These are phyloP conservation scores for Lynx canadensis DNA, from an alignment of 2,113 vertebrate genomes.

Conservation along the genomic window DNA sequence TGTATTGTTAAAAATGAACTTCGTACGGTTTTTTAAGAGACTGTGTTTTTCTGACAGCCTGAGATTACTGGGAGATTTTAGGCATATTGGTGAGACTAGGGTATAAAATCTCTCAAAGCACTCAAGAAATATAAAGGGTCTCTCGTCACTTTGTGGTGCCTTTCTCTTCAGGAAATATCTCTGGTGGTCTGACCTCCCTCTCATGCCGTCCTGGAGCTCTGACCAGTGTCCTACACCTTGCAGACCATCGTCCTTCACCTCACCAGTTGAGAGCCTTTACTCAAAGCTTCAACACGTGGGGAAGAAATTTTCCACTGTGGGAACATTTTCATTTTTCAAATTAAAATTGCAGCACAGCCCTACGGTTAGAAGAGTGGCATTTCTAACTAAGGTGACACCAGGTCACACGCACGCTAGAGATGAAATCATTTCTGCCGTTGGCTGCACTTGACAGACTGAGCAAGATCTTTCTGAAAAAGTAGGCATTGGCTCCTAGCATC, in stretches of 20 bases:
- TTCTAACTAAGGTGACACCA: constrained; percentile 43
- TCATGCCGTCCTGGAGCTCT: background rate
- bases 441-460: background rate
- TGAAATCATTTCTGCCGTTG: constrained; percentile 17
- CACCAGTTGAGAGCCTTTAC: background rate
- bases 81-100: constrained; percentile 39
- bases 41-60: background rate
- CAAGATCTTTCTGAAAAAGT: constrained; percentile 37
- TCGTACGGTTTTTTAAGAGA: constrained; percentile 28
- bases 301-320: background rate
- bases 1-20: constrained; percentile 41
- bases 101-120: constrained; percentile 36
- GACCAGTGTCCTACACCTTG: background rate
- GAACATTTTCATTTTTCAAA: constrained; percentile 22
- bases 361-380: constrained; percentile 7
- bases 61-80: constrained; percentile 23
- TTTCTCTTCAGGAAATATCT: background rate
- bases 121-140: background rate
- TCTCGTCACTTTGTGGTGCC: background rate
- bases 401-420: background rate
- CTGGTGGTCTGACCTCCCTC: background rate
- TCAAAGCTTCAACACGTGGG: background rate
- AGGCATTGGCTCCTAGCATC: background rate
- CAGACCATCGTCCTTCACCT: background rate
- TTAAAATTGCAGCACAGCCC: constrained; percentile 2